Evolutionary conservation across 2,797 vertebrate species (phyloP).

Genomic region (Sebastes alutus): DNA sequence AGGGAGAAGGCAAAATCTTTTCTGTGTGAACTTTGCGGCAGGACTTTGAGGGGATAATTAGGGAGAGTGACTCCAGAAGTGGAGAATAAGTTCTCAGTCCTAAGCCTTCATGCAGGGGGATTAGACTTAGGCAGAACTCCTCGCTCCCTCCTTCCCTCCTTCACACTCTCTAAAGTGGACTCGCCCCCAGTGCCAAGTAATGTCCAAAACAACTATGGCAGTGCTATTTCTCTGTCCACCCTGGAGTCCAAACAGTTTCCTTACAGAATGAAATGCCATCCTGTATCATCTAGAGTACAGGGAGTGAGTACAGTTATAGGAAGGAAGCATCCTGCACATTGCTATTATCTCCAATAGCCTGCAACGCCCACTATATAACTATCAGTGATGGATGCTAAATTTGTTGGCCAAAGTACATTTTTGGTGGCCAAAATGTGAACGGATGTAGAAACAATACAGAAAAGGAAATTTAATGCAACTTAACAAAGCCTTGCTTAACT

Average conservation of each 20-base stretch:
- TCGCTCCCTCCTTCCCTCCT: conserved; percentile 26
- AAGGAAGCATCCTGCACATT: not conserved
- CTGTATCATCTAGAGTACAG: not conserved
- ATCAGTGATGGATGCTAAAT: too few species aligned
- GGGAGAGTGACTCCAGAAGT: conserved; percentile 62
- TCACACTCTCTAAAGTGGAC: conserved; percentile 44
- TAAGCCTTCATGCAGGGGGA: conserved; percentile 66
- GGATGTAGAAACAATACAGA: not conserved
- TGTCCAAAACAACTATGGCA: conserved; percentile 20
- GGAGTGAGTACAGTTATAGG: not conserved
- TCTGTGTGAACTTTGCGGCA: conserved; percentile 60
- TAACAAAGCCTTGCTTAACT: too few species aligned
- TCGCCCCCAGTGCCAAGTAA: conserved; percentile 10
- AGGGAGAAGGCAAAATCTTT: conserved; percentile 46
- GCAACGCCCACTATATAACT: too few species aligned
- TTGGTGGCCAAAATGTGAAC: not conserved
- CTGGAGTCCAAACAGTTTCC: not conserved
- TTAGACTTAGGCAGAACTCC: conserved; percentile 69
- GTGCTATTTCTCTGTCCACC: not conserved
- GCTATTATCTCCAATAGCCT: too few species aligned
- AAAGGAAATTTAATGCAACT: not conserved
- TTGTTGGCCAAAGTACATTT: too few species aligned
- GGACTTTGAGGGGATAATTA: conserved; percentile 78
- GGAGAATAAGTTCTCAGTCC: conserved; percentile 62
- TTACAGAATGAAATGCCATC: conserved; percentile 2